Base-by-base conservation (phyloP, 2,113 vertebrate genomes). In the Myotis brandtii region DNA sequence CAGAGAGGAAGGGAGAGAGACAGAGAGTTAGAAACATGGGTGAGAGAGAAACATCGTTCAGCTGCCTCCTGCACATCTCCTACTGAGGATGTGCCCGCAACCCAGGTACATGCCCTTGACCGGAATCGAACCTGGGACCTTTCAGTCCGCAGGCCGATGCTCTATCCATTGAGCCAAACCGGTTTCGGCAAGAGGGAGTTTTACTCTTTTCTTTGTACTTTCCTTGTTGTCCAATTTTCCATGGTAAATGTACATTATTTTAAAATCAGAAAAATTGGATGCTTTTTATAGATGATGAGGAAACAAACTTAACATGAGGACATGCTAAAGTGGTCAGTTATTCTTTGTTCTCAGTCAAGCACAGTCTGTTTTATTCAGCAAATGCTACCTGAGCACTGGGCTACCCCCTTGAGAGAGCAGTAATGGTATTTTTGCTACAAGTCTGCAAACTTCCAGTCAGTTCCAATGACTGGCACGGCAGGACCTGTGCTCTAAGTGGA, bases 181-280 rank as follows among this genome's bases (percentile, higher is more conserved):
- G n/a, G n/a, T n/a, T n/a, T n/a, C n/a, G n/a, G n/a, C n/a, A n/a
- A 62, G 43, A 50, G 17, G 5, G 5, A 30, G 48, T 59, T 72
- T 87, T 81, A 43, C 6, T 67, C 84, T 50, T 25, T 80, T 70
- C 14, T 62, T 87, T 69, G 0, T 64, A 37, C 23, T 87, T 37
- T 85, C 6, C 34, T 46, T 40, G 79, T 80, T 0, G 75, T 82
- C 0, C 17, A 77, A 69, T 46, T 76, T 92, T 59, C 8, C 40
- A 40, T 21, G 20, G 9, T 66, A 75, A 64, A 46, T 27, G 34
- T 12, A 27, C 37, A 52, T 48, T 83, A 72, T 62, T 40, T n/a
- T 69, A 43, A 94, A 92, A 67, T 89, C 48, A 89, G 50, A 87
- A 83, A 54, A 93, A 32, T 16, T 23, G 50, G 52, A 70, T 82